A percentile compares a stretch with the other conserved stretches of the same genome.
Evolutionary conservation across 2,888 invertebrate genomes (phyloP).

Genomic region (Terebella lapidaria): DNA sequence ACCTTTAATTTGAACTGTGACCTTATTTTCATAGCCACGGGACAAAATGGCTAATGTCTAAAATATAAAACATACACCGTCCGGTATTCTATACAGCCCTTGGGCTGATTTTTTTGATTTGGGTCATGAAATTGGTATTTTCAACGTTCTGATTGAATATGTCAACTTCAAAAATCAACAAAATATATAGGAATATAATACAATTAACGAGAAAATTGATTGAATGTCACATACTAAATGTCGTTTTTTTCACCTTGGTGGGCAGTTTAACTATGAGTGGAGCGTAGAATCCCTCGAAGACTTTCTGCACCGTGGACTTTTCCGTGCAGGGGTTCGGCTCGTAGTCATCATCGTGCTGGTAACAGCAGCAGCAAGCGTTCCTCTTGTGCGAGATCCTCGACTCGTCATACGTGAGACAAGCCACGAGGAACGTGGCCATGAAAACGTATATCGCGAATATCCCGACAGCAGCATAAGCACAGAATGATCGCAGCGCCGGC

Average conservation of each 20-base stretch:
- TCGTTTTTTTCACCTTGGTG: conserved; percentile 59
- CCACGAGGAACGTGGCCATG: conserved; percentile 76
- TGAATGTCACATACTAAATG: not conserved
- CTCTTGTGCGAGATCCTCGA: not conserved
- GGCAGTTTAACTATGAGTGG: conserved; percentile 64
- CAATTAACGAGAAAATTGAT: not conserved
- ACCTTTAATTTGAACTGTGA: too few species aligned
- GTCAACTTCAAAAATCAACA: too few species aligned
- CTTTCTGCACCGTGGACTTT: conserved; percentile 59
- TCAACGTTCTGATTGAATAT: too few species aligned
- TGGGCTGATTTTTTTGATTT: too few species aligned
- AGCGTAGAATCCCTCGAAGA: conserved; percentile 63
- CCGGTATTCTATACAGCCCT: too few species aligned
- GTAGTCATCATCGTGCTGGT: conserved; percentile 8
- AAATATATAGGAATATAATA: too few species aligned
- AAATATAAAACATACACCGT: too few species aligned
- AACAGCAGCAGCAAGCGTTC: conserved; percentile 12
- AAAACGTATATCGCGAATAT: conserved; percentile 66
- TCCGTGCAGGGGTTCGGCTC: conserved; percentile 59
- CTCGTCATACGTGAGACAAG: conserved; percentile 70
- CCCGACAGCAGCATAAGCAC: conserved; percentile 73
- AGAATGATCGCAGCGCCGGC: conserved; percentile 76
- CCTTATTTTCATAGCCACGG: too few species aligned
- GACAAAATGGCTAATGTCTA: too few species aligned
- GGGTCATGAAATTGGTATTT: too few species aligned